Conservation (phyloP, 1,140 invertebrate genomes). For the Helicoverpa armigera region DNA sequence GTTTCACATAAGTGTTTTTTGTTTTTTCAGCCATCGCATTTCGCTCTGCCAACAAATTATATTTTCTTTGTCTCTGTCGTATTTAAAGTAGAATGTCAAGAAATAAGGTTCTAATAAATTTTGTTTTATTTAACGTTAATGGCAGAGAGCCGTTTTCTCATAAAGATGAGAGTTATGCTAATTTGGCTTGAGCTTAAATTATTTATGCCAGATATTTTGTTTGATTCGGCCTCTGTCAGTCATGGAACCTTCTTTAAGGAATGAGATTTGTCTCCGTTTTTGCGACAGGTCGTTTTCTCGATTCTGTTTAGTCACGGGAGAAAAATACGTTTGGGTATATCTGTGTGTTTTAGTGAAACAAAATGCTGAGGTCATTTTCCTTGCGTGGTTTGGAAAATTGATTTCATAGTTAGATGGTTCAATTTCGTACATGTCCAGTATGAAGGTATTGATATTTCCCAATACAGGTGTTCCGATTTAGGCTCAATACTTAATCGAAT, state of each 20-base stretch:
- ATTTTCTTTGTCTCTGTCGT: not conserved
- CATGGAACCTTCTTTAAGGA: slow-evolving; percentile 26
- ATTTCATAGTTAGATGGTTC: too few relatives aligned
- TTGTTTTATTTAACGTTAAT: slow-evolving; percentile 44
- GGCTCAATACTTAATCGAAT: slow-evolving; percentile 36
- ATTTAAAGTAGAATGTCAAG: slow-evolving; percentile 11
- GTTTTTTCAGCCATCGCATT: not conserved
- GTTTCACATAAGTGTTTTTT: slow-evolving; percentile 2
- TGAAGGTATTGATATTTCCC: too few relatives aligned
- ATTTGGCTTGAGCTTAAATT: slow-evolving; percentile 30
- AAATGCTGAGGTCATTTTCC: not conserved
- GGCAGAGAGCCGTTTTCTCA: not conserved
- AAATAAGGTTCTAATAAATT: slow-evolving; percentile 42
- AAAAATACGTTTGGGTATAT: slow-evolving; percentile 9
- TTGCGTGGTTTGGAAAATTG: too few relatives aligned
- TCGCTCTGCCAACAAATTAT: slow-evolving; percentile 8
- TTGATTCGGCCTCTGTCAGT: slow-evolving; percentile 41
- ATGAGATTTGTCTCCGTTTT: slow-evolving; percentile 41
- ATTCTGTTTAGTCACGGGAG: slow-evolving; percentile 30
- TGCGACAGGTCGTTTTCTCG: slow-evolving; percentile 15
- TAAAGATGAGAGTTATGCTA: slow-evolving; percentile 38
- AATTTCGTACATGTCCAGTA: too few relatives aligned
- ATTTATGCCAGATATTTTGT: slow-evolving; percentile 37
- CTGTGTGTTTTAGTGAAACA: slow-evolving; percentile 1
- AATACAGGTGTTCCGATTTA: not conserved